Evolutionary conservation across 2,888 invertebrate genomes (phyloP), one percentile per base, ranked within the genome.

Genomic region (Archips crataeganus): DNA sequence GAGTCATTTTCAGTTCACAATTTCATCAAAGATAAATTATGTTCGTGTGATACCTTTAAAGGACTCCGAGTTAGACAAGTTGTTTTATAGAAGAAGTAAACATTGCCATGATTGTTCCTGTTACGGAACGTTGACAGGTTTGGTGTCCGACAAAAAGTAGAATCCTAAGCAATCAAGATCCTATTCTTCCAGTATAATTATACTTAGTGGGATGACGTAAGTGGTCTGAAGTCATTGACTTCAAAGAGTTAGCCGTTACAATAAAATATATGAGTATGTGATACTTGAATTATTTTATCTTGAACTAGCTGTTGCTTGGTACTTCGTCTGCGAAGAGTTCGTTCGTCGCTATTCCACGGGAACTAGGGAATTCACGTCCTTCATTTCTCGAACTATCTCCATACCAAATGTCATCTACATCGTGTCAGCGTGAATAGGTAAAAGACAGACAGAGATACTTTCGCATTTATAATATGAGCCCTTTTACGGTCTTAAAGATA

Each of bases 41-140:
- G 60, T 61, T 45, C 74, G 63, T 61, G 71, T 42, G 60, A 47
- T 32, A 65, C 69, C 74, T 70, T 74, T 74, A 70, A 74, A 70
- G 69, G 74, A 60, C 60, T 64, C 47, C 47, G 34, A 32, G 70
- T 60, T 59, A 59, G 65, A 65, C 60, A 73, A 69, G 73, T 45
- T 23, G 68, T 61, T 36, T 64, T 60, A 10, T n/a, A 70, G 70
- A 69, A 74, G 74, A 74, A 74, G 62, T 23, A 54, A 65, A 70
- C 69, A 51, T 68, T 59, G 36, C 70, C 69, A 70, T 70, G 39
- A 70, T 70, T 70, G 74, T 74, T 65, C 64, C 73, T 23, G 10
- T 49, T 73, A 73, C 23, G 68, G 65, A 32, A 36, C 2, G 15
- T 1, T 42, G 45, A 68, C 73, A 36, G 60, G 73, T 73, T 73